phyloP scores from a whole-genome alignment of 2,113 vertebrate genomes.

The Helogale parvula region DNA sequence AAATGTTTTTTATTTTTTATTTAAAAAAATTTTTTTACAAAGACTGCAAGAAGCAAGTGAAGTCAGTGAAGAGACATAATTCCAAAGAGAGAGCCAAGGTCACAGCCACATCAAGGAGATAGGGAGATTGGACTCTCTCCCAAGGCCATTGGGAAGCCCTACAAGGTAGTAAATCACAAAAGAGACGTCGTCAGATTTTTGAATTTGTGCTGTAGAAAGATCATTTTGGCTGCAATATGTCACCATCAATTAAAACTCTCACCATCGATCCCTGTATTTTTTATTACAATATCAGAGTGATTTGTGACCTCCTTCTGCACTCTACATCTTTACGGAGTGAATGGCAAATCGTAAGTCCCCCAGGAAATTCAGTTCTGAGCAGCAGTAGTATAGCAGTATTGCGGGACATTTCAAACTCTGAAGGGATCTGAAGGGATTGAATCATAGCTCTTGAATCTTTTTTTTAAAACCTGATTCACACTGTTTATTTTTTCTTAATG shows the following conservation, averaged over 20 bases:
- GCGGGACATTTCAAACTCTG: not conserved
- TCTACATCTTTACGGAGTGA: not conserved
- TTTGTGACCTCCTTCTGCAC: not conserved
- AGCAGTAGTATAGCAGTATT: not conserved
- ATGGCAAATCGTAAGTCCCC: not conserved
- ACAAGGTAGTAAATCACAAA: not conserved
- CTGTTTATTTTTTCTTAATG: not conserved
- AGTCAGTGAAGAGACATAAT: not conserved
- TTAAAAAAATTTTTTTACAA: not conserved
- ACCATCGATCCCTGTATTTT: not conserved
- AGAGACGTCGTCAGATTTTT: not conserved
- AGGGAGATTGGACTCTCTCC: not conserved
- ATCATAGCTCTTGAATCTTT: not conserved
- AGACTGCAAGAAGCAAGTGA: not conserved
- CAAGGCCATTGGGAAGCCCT: not conserved
- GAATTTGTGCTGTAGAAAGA: not conserved
- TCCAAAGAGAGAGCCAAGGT: not conserved
- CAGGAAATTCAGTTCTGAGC: not conserved
- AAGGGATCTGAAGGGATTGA: not conserved
- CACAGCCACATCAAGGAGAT: not conserved
- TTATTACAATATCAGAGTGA: not conserved
- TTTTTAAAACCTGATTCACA: not conserved
- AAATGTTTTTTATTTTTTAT: not conserved
- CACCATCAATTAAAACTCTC: not conserved
- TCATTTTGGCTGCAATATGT: not conserved